Conservation (phyloP, 2,113 vertebrate species). For the Tyrannus savana region DNA sequence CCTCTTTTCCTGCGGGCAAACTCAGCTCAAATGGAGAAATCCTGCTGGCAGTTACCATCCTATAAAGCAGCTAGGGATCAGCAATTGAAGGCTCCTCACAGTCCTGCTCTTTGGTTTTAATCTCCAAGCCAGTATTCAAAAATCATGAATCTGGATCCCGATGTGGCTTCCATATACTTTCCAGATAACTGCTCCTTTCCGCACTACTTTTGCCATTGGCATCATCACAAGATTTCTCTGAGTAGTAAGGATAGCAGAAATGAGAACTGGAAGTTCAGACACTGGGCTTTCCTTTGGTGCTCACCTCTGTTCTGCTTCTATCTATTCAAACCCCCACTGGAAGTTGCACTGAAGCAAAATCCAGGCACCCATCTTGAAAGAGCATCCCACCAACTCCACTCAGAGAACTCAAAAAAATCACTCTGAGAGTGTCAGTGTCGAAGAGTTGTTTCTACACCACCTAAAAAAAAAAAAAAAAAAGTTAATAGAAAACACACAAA, state of each 20-base stretch:
- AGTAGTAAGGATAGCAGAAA: not conserved
- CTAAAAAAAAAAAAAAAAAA: not conserved
- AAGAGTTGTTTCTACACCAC: not conserved
- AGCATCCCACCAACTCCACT: not conserved
- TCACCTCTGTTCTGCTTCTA: not conserved
- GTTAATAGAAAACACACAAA: not conserved
- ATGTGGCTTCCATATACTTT: not conserved
- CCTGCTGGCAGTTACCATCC: rapidly evolving
- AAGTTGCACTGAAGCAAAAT: not conserved
- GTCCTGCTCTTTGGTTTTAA: not conserved
- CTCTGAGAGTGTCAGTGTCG: not conserved
- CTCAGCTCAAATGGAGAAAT: not conserved
- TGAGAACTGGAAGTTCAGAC: rapidly evolving
- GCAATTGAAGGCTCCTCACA: not conserved
- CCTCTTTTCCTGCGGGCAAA: not conserved
- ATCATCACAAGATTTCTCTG: not conserved
- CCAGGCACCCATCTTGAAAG: not conserved
- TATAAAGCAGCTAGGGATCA: not conserved
- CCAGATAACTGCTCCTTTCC: not conserved
- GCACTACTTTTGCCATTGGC: not conserved
- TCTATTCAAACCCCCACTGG: not conserved
- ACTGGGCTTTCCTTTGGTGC: not conserved
- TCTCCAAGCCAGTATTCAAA: not conserved
- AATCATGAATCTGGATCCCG: rapidly evolving
- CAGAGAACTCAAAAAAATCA: not conserved